These are phyloP conservation scores for Petrocephalus zakoni DNA, from an alignment of 2,113 vertebrate genomes.

Conservation along the genomic window DNA sequence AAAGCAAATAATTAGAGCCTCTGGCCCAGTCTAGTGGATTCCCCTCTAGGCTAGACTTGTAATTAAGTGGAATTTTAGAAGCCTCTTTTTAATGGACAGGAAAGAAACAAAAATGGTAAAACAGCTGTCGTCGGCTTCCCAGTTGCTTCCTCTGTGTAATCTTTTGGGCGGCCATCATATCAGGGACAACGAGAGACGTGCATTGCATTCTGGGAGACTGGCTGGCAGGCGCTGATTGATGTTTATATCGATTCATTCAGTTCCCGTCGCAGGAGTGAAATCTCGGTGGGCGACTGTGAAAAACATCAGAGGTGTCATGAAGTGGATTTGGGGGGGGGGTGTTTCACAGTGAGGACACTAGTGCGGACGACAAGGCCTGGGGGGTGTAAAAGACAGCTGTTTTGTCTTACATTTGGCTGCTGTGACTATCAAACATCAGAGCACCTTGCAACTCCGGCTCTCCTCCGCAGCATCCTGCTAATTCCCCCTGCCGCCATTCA, in stretches of 20 bases:
- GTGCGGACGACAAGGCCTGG: neutral
- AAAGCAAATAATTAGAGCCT: conserved; percentile 60
- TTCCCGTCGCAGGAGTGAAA: neutral
- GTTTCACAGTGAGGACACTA: neutral
- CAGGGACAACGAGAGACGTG: neutral
- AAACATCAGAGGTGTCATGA: neutral
- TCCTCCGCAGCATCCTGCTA: neutral
- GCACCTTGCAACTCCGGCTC: neutral
- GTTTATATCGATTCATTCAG: neutral
- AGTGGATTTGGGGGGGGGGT: neutral
- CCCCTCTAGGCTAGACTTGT: conserved; percentile 45
- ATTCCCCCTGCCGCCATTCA: neutral
- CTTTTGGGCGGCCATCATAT: neutral
- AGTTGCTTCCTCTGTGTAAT: neutral
- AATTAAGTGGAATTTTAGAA: conserved; percentile 60
- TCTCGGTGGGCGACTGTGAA: neutral
- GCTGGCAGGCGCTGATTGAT: neutral
- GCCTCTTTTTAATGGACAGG: conserved; percentile 32
- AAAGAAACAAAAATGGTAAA: conserved; percentile 37
- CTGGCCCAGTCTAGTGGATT: conserved; percentile 36
- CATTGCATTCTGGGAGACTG: neutral
- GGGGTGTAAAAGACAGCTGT: neutral
- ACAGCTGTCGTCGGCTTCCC: conserved; percentile 26
- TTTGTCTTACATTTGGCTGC: neutral
- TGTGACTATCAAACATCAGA: neutral